Conservation (phyloP, 2,113 vertebrate genomes). For the Strix aluco region DNA sequence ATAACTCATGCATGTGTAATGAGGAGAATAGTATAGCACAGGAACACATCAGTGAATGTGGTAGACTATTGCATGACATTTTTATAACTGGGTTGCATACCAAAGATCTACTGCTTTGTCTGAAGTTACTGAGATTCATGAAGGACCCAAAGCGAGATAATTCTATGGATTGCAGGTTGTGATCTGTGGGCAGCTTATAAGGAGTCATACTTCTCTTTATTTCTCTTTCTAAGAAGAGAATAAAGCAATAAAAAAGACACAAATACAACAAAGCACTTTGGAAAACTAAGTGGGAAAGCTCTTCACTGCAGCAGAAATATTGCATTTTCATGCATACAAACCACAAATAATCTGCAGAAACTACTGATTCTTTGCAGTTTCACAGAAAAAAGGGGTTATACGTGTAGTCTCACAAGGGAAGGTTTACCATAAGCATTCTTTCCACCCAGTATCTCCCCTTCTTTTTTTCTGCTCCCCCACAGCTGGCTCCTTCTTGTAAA, state of each 20-base stretch:
- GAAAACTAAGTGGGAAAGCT: background rate
- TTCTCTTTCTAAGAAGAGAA: background rate
- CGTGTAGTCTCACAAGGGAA: background rate
- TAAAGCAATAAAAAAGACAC: background rate
- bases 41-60: background rate
- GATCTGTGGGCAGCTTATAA: background rate
- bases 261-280: slow-evolving; percentile 8
- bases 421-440: background rate
- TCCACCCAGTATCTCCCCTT: background rate
- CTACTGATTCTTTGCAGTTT: slow-evolving; percentile 36
- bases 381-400: background rate
- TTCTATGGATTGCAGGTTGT: background rate
- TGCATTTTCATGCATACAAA: slow-evolving; percentile 44
- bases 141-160: background rate
- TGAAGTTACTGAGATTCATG: background rate
- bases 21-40: background rate
- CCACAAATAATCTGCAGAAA: background rate
- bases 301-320: slow-evolving; percentile 32
- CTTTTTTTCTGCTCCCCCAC: background rate
- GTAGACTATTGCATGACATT: background rate
- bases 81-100: background rate
- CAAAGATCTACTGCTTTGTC: background rate
- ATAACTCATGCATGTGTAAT: background rate
- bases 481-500: background rate
- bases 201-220: background rate